Base-by-base conservation (phyloP, 1,140 invertebrate genomes). In the Macrobrachium rosenbergii region DNA sequence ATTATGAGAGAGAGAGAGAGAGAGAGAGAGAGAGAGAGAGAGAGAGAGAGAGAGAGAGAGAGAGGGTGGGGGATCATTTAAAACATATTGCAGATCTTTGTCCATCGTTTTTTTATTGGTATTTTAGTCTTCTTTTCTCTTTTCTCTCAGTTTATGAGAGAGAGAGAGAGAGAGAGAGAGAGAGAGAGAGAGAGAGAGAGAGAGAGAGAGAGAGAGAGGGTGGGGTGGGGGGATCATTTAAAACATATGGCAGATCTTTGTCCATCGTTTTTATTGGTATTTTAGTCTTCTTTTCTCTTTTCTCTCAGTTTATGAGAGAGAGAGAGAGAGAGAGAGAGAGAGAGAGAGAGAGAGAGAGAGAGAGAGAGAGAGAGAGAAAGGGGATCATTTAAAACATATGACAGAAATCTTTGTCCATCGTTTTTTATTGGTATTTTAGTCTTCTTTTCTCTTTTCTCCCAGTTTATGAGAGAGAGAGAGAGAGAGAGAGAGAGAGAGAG, bases 31-130 rank as follows among this genome's bases (percentile, higher is more conserved):
- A 28, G 76, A 21, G 59, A 16, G 52, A 78, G 76, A 78, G 76
- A 64, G 78, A 80, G 78, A 80, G 78, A 80, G 59, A 62, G 23
- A n/a, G 78, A 63, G 76, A 63, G 78, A 63, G 78, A 63, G 78
- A 80, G 78, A 63, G 78, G 28, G 52, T 23, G 6, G 60, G 28
- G 60, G 28, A 52, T 52, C 45, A 52, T 52, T 52, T 10, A 52
- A n/a, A n/a, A n/a, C n/a, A n/a, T n/a, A n/a, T n/a, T 37, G 5
- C n/a, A n/a, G n/a, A 52, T 21, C 28, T 37, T 3, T 37, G 28
- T 37, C 28, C 28, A 37, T 37, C 3, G 28, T 37, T 37, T 1
- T 37, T 37, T 2, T 37, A 37, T 37, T 37, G 28, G 3, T 37
- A 37, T 37, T 37, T 37, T 2, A 37, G 28, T 37, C 28, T n/a